Base-by-base conservation (phyloP, 30 jellyfish, hydroid and myxozoan species). In the Aurelia coerulea region DNA sequence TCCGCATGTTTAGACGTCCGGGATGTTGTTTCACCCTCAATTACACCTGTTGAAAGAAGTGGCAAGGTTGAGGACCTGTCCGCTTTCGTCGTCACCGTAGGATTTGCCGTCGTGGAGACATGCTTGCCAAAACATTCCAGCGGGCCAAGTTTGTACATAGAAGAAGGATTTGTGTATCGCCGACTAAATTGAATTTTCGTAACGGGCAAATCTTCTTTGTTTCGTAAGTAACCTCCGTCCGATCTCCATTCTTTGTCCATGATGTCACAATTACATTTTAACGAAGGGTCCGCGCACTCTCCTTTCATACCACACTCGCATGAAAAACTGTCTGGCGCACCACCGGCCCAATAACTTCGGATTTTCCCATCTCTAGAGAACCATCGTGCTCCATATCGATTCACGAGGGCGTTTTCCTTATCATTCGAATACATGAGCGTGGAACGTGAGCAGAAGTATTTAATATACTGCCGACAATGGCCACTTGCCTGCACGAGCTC, bases 341-440 rank as follows among this genome's bases (percentile, higher is more conserved):
- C 96, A 5, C 97, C 99, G 10, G 97, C 99, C 99, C 99, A 95
- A 81, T 84, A 95, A 49, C 81, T 73, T 74, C 80, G 94, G 12
- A 87, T 73, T 14, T 9, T 67, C 2, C 91, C 87, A 33, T 81
- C 92, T 11, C 93, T 75, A 5, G 97, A 90, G 59, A 63, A 81
- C 99, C 99, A 95, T 49, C 99, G 78, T 5, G 96, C 99, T 6
- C 99, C 99, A 65, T 75, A 87, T 77, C 89, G 64, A 81, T 79
- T 68, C 41, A 81, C 87, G 17, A 59, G 73, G 53, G 92, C 87
- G 32, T 69, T 52, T 49, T 63, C 81, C 32, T 92, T 60, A 70
- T 88, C 92, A 51, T 79, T 86, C 17, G 97, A 91, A 69, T 65
- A 69, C 95, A 95, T 77, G 35, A 95, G 73, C 31, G 95, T 86